These are phyloP conservation scores for Monomorium pharaonis DNA, from an alignment of 1,140 invertebrate genomes.

Conservation along the genomic window DNA sequence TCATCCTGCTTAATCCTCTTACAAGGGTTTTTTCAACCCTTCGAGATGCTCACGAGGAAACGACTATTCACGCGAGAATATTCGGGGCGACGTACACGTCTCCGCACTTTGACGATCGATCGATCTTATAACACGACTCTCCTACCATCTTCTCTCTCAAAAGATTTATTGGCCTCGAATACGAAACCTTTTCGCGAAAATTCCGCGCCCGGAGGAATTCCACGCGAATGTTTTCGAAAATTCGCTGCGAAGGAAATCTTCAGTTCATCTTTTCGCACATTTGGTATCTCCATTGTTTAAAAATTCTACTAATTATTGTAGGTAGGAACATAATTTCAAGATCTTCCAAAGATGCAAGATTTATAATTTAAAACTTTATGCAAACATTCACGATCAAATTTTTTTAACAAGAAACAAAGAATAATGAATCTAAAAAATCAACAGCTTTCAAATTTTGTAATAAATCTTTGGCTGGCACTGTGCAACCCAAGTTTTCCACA, in stretches of 20 bases:
- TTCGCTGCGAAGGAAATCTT: not conserved
- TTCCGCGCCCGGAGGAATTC: not conserved
- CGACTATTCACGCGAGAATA: slow-evolving; percentile 58
- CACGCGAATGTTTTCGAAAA: not conserved
- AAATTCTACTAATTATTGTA: not conserved
- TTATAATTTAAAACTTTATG: not conserved
- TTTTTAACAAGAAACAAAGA: too few relatives aligned
- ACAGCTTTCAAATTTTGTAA: too few relatives aligned
- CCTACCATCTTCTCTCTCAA: not conserved
- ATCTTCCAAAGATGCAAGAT: not conserved
- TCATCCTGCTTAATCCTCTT: slow-evolving; percentile 39
- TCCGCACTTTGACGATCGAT: slow-evolving; percentile 58
- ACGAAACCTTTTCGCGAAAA: slow-evolving; percentile 20
- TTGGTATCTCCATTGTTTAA: not conserved
- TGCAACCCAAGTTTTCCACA: too few relatives aligned
- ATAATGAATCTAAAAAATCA: too few relatives aligned
- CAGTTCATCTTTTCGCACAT: not conserved
- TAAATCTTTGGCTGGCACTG: too few relatives aligned
- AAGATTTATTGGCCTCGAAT: slow-evolving; percentile 52
- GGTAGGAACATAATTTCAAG: not conserved
- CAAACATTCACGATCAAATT: not conserved
- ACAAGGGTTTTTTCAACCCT: slow-evolving; percentile 33
- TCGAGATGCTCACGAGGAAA: slow-evolving; percentile 38
- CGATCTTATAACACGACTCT: slow-evolving; percentile 44
- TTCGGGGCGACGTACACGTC: slow-evolving; percentile 54